These are phyloP conservation scores for Sebastes wilsoni DNA, from an alignment of 2,797 vertebrate species.

Conservation along the genomic window DNA sequence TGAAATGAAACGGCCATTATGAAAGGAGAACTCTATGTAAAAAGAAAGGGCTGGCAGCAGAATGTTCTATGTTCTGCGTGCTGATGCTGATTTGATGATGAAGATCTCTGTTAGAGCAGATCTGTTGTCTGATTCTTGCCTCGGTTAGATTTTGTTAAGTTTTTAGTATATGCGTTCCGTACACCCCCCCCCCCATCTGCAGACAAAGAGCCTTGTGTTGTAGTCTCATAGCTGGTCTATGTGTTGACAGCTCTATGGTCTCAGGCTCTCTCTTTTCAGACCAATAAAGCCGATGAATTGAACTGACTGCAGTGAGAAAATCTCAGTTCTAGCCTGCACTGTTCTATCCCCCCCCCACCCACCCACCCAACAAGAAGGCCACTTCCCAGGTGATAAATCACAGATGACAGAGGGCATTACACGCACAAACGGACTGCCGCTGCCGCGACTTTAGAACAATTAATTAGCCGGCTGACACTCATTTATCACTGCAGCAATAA, in stretches of 20 bases:
- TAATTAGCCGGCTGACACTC: slow-evolving; percentile 81
- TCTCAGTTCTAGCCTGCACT: not conserved
- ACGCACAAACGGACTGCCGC: slow-evolving; percentile 71
- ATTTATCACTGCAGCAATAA: slow-evolving; percentile 82
- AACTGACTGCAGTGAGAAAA: not conserved
- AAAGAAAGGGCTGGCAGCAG: no score
- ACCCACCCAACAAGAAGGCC: slow-evolving; percentile 43
- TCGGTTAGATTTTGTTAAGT: not conserved
- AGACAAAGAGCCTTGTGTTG: no score
- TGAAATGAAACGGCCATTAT: no score
- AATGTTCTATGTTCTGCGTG: not conserved
- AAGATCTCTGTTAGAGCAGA: not conserved
- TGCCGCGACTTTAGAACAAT: slow-evolving; percentile 71
- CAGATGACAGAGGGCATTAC: slow-evolving; percentile 77
- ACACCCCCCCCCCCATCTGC: not conserved
- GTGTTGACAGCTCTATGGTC: not conserved
- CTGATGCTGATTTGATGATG: not conserved
- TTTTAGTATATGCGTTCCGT: not conserved
- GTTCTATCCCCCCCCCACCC: not conserved
- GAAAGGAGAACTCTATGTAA: no score
- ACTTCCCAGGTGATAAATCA: slow-evolving; percentile 80
- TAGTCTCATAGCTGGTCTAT: not conserved
- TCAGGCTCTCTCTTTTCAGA: not conserved
- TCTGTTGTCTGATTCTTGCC: not conserved
- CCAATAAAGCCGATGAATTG: not conserved